Conservation (phyloP, 2,113 vertebrate genomes). For the Nothobranchius furzeri region DNA sequence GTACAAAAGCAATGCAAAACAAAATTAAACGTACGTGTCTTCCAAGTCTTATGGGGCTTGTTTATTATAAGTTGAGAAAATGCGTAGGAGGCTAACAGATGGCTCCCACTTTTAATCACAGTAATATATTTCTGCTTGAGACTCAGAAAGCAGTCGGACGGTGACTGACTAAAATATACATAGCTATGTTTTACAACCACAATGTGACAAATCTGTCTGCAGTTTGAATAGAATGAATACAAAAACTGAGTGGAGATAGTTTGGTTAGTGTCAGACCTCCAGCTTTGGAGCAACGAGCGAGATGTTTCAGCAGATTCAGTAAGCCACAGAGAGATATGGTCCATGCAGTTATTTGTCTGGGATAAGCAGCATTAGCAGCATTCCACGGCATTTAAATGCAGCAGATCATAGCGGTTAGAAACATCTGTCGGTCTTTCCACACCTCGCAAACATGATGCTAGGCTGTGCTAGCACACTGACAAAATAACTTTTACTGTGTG, state of each 20-base stretch:
- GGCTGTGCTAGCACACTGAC: constrained; percentile 45
- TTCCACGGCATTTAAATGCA: constrained; percentile 93
- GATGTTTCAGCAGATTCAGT: constrained; percentile 50
- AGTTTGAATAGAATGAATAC: background rate
- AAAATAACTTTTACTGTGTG: constrained; percentile 41
- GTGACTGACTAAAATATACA: constrained; percentile 16
- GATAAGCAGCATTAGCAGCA: constrained; percentile 83
- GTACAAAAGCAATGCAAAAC: constrained; percentile 2
- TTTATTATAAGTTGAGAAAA: constrained; percentile 49
- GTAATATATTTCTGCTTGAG: background rate
- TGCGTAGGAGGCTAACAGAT: constrained; percentile 62
- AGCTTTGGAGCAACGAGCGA: constrained; percentile 46
- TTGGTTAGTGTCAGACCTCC: constrained; percentile 23
- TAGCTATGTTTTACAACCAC: background rate
- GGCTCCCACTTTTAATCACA: constrained; percentile 60
- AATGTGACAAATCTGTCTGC: background rate
- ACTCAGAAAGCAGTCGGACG: background rate
- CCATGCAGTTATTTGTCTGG: constrained; percentile 68
- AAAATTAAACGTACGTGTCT: constrained; percentile 36
- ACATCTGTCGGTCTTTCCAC: constrained; percentile 76
- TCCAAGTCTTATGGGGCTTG: constrained; percentile 37
- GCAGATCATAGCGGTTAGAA: constrained; percentile 84
- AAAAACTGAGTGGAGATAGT: constrained; percentile 8
- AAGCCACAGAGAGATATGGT: constrained; percentile 53
- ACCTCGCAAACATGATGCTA: constrained; percentile 37